Conservation (phyloP, 2,888 invertebrate genomes). For the Oxyteleia sp. region DNA sequence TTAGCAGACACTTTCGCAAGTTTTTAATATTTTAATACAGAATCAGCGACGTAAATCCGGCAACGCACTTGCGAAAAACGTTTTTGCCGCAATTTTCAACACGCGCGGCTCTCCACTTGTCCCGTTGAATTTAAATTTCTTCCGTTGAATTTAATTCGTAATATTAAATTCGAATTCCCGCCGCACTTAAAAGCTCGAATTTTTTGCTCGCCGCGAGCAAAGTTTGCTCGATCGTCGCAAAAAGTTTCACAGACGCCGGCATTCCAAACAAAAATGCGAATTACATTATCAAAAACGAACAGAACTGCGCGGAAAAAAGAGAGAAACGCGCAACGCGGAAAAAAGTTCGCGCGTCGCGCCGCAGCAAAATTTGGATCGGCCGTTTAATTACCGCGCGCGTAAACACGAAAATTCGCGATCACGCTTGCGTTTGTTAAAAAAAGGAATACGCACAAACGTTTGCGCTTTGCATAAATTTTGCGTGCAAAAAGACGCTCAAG, state of each 20-base stretch:
- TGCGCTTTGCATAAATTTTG: conserved; percentile 36
- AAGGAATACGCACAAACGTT: conserved; percentile 18
- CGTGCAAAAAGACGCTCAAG: conserved; percentile 7
- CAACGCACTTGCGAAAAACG: conserved; percentile 3
- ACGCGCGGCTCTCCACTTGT: conserved; percentile 10
- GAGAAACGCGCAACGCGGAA: background rate
- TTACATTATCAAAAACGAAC: conserved; percentile 34
- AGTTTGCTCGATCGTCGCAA: conserved; percentile 49
- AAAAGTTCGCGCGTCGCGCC: conserved; percentile 3
- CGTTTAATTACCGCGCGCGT: conserved; percentile 39
- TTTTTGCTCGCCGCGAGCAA: conserved; percentile 31
- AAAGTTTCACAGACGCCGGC: conserved; percentile 35
- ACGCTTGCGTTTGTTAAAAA: conserved; percentile 44
- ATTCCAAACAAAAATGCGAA: conserved; percentile 37
- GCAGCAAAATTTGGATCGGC: conserved; percentile 18
- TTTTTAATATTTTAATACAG: background rate
- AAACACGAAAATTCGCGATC: background rate
- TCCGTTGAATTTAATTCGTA: conserved; percentile 35
- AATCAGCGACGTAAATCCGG: background rate
- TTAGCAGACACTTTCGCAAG: background rate
- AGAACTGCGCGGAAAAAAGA: background rate
- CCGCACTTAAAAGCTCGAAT: conserved; percentile 31
- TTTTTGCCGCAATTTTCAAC: conserved; percentile 14
- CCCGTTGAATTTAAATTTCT: conserved; percentile 20
- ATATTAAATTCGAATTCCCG: conserved; percentile 41